phyloP scores from a whole-genome alignment of 2,797 vertebrate species.

The Periophthalmus magnuspinnatus region DNA sequence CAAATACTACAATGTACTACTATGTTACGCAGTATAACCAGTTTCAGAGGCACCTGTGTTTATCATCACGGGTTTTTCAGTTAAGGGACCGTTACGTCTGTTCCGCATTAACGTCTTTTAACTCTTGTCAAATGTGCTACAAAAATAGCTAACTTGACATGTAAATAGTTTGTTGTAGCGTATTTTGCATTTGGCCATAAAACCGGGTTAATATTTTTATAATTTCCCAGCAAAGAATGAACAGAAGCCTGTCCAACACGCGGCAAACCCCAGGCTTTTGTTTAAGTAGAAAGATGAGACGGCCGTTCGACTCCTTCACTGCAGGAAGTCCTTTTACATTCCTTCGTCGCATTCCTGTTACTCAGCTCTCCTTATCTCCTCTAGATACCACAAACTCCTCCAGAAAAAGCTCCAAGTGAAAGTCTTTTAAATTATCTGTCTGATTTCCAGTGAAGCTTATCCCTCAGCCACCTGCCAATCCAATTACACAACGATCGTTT shows the following conservation, averaged over 20 bases:
- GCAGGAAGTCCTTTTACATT: constrained; percentile 39
- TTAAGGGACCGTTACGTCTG: not conserved
- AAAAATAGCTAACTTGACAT: not conserved
- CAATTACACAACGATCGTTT: constrained; percentile 29
- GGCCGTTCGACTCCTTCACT: constrained; percentile 1
- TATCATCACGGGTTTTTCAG: not conserved
- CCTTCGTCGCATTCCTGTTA: constrained; percentile 47
- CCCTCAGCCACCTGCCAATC: constrained; percentile 15
- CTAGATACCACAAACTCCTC: constrained; percentile 5
- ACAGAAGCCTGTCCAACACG: not conserved
- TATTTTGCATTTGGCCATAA: not conserved
- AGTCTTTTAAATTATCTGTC: constrained; percentile 22
- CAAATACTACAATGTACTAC: not conserved
- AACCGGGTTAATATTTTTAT: not conserved
- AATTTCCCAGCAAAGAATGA: not conserved
- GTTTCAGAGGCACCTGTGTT: not conserved
- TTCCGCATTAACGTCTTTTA: not conserved
- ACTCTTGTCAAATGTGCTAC: not conserved
- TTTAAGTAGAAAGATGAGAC: constrained; percentile 6
- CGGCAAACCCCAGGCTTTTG: not conserved
- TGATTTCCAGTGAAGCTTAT: constrained; percentile 21
- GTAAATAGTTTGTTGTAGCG: not conserved
- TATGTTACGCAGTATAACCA: not conserved
- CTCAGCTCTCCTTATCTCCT: constrained; percentile 21
- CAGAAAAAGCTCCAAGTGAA: constrained; percentile 8